These are phyloP conservation scores for Fratercula arctica DNA, from an alignment of 2,797 vertebrate species.

Conservation along the genomic window DNA sequence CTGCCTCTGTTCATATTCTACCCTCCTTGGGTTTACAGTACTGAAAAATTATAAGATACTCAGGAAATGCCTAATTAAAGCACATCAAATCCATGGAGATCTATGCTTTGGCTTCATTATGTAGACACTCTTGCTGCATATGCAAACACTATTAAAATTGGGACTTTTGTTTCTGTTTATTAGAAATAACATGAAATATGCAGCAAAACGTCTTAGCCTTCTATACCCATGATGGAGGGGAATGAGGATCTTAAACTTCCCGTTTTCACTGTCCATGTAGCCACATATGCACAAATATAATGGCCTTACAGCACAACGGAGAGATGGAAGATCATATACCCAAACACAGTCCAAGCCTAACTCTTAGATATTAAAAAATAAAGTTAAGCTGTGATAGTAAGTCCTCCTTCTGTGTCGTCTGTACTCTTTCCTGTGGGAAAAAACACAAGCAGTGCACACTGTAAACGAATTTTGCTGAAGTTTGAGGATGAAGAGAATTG, in stretches of 20 bases:
- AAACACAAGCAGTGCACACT: rapidly evolving
- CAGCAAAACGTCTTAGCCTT: neutral
- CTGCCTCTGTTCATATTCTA: neutral
- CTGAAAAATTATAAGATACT: neutral
- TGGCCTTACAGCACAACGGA: neutral
- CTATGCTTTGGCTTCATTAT: neutral
- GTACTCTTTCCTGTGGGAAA: neutral
- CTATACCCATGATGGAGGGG: neutral
- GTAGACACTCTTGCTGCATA: neutral
- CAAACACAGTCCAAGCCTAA: neutral
- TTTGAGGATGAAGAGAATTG: neutral
- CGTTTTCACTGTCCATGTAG: neutral
- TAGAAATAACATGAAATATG: neutral
- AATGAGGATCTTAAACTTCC: neutral
- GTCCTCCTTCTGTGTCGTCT: neutral
- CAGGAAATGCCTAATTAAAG: constrained; percentile 28
- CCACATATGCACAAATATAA: neutral
- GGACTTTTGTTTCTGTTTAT: constrained; percentile 13
- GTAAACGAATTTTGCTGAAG: neutral
- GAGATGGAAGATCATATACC: neutral
- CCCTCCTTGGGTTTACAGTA: neutral
- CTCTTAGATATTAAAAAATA: neutral
- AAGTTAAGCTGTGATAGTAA: neutral
- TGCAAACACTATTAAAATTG: constrained; percentile 2
- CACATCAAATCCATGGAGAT: neutral